A percentile compares a stretch with the other conserved stretches of the same genome.
phyloP scores from a whole-genome alignment of 1,140 invertebrate genomes.

The Ylistrum balloti region DNA sequence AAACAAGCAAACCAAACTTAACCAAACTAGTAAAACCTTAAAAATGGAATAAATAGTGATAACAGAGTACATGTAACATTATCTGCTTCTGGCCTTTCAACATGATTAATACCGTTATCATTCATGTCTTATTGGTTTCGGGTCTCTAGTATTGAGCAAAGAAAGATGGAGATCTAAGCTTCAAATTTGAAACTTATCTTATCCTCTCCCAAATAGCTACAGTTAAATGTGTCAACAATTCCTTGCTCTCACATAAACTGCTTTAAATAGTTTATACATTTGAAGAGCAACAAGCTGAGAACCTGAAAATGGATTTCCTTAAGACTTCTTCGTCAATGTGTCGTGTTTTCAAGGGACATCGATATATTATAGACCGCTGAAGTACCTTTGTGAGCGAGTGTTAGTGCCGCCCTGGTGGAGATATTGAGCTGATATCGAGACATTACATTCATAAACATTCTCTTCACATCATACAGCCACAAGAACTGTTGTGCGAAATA shows the following conservation, averaged over 20 bases:
- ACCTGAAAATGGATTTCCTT: background rate
- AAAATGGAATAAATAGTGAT: too few relatives aligned
- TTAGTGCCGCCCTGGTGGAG: background rate
- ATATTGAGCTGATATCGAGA: slow-evolving; percentile 8
- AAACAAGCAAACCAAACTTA: too few relatives aligned
- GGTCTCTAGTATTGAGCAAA: too few relatives aligned
- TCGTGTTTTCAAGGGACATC: background rate
- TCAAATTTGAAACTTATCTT: background rate
- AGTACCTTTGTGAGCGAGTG: background rate
- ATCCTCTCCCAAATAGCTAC: background rate
- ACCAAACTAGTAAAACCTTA: too few relatives aligned
- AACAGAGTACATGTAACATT: too few relatives aligned
- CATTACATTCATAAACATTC: background rate
- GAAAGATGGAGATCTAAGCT: too few relatives aligned
- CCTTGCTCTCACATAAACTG: background rate
- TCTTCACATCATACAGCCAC: background rate
- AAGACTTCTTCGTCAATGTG: background rate
- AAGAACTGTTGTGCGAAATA: background rate
- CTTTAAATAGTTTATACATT: background rate
- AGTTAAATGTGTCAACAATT: background rate
- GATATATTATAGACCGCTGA: too few relatives aligned
- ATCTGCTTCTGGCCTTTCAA: too few relatives aligned
- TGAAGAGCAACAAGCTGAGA: background rate
- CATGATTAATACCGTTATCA: too few relatives aligned
- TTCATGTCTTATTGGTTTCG: too few relatives aligned